Evolutionary conservation across 1,140 invertebrate species (phyloP), one percentile per base, ranked within the genome.

Genomic region (Elymnias hypermnestra): DNA sequence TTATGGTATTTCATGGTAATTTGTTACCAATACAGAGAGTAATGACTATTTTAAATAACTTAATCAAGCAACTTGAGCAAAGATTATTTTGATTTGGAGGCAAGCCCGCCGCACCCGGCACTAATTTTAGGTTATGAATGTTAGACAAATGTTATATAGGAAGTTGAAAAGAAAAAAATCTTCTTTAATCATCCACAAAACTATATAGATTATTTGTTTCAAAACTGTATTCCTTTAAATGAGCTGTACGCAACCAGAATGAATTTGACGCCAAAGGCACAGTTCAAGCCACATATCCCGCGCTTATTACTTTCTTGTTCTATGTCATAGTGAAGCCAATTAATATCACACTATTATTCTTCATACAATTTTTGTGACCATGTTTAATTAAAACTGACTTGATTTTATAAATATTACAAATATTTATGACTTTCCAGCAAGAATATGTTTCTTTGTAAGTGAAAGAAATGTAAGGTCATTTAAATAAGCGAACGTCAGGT

Each of bases 41-140:
- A n/a, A n/a, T n/a, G n/a, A n/a, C n/a, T n/a, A n/a, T n/a, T n/a
- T n/a, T n/a, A n/a, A n/a, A n/a, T n/a, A n/a, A n/a, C n/a, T n/a
- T n/a, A n/a, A n/a, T n/a, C n/a, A n/a, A n/a, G n/a, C n/a, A n/a
- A n/a, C n/a, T n/a, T n/a, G n/a, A n/a, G n/a, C n/a, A n/a, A n/a
- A n/a, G n/a, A n/a, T n/a, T n/a, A n/a, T n/a, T n/a, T n/a, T n/a
- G n/a, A n/a, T n/a, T n/a, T n/a, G n/a, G n/a, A n/a, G n/a, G n/a
- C n/a, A n/a, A n/a, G n/a, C n/a, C 17, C 44, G 40, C 56, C 53
- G 58, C 55, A 73, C 63, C 77, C 75, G 77, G 69, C 72, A 45
- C 51, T 38, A 58, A 57, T 77, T 79, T 65, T 61, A 82, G 72
- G 73, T 78, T 78, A 79, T 68, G 46, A 55, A 41, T 22, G 10